phyloP scores from a whole-genome alignment of 2,113 vertebrate species.

The Hystrix cristata region DNA sequence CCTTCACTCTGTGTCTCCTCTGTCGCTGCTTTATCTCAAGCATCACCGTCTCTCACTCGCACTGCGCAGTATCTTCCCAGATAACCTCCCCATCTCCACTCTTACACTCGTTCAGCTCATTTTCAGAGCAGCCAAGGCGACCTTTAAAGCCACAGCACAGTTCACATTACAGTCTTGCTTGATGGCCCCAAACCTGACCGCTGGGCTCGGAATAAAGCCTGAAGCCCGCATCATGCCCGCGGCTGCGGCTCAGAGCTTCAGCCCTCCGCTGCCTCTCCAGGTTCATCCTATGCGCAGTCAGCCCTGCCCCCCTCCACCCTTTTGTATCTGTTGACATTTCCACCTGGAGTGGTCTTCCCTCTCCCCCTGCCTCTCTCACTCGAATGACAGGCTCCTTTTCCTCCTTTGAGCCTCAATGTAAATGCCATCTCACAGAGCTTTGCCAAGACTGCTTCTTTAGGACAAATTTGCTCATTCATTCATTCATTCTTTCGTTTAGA shows the following conservation, averaged over 20 bases:
- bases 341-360: neutral
- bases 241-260: neutral
- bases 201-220: neutral
- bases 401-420: neutral
- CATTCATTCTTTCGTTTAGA: neutral
- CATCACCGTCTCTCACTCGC: neutral
- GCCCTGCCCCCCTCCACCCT: neutral
- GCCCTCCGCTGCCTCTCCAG: neutral
- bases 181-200: neutral
- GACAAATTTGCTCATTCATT: neutral
- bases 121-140: neutral
- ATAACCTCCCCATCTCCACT: neutral
- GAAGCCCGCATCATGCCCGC: neutral
- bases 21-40: neutral
- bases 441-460: neutral
- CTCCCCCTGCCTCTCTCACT: neutral
- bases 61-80: neutral
- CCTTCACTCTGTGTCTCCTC: neutral
- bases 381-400: conserved; percentile 13
- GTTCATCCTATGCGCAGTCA: neutral
- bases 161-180: neutral
- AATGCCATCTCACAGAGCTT: neutral
- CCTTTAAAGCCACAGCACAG: neutral
- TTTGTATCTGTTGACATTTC: neutral
- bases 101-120: neutral